Evolutionary conservation across 2,888 invertebrate species (phyloP).

Genomic region (Lysandra coridon): DNA sequence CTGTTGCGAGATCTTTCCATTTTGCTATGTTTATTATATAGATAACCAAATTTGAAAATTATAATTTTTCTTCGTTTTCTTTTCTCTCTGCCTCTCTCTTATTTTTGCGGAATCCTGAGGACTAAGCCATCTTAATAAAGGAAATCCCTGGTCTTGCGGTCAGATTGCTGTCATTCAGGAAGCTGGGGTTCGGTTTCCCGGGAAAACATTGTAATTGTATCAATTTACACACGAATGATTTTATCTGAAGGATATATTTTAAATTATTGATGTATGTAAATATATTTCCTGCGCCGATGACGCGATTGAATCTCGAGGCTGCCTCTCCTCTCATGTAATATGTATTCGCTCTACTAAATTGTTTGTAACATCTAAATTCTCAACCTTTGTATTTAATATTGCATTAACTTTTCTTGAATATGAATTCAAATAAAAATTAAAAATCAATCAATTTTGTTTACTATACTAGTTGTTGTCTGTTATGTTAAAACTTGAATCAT

Average conservation of each 20-base stretch:
- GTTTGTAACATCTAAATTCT: too few species aligned
- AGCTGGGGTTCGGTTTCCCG: constrained; percentile 88
- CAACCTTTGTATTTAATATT: too few species aligned
- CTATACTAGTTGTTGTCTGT: background rate
- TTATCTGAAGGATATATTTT: too few species aligned
- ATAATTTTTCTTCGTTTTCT: background rate
- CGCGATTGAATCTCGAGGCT: background rate
- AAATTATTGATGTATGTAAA: background rate
- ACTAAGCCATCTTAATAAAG: background rate
- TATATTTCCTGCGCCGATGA: background rate
- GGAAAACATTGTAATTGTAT: constrained; percentile 57
- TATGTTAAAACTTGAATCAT: background rate
- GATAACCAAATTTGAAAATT: background rate
- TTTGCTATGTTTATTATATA: background rate
- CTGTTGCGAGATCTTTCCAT: background rate
- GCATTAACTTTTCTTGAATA: too few species aligned
- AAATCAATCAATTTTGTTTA: background rate
- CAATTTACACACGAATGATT: background rate
- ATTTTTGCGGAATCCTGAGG: background rate
- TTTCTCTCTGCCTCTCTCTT: background rate
- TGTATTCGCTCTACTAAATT: background rate
- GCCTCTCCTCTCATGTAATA: background rate
- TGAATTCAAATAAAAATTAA: too few species aligned
- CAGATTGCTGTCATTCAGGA: constrained; percentile 87
- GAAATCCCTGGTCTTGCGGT: constrained; percentile 83